Conservation (phyloP, 2,113 vertebrate genomes). For the Bubo scandiacus region DNA sequence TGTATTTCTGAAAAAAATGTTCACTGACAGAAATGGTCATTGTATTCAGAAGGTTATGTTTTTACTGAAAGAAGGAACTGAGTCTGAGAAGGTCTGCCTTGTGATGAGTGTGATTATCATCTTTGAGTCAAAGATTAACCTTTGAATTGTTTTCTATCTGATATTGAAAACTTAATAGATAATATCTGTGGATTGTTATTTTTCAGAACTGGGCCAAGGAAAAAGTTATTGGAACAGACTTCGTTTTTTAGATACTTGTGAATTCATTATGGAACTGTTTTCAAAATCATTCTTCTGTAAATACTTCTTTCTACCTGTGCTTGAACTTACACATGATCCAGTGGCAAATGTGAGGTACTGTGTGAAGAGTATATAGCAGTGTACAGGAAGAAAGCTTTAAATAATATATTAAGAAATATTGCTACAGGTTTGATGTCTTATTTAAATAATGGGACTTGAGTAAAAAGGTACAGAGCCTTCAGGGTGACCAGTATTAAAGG, state of each 20-base stretch:
- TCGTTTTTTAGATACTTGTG: conserved; percentile 93
- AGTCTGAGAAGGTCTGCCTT: not conserved
- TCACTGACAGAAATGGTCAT: not conserved
- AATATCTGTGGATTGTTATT: not conserved
- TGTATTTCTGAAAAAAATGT: not conserved
- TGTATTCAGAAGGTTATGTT: not conserved
- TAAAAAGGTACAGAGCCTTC: not conserved
- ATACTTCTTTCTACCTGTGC: conserved; percentile 88
- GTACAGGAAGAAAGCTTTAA: not conserved
- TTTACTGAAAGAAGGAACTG: not conserved
- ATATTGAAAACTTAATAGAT: not conserved
- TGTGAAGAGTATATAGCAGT: not conserved
- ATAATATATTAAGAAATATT: not conserved
- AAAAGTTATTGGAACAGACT: conserved; percentile 95
- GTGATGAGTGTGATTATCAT: not conserved
- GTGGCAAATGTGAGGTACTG: conserved; percentile 94
- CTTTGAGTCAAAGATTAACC: not conserved
- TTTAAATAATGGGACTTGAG: not conserved
- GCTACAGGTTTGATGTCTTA: not conserved
- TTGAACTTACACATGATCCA: conserved; percentile 91
- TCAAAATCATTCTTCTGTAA: conserved; percentile 96
- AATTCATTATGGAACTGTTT: conserved; percentile 91
- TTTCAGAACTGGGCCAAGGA: conserved; percentile 89
- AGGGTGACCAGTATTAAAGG: not conserved
- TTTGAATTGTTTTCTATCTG: not conserved